These are phyloP conservation scores for Mimachlamys varia DNA, from an alignment of 2,888 invertebrate species.

Conservation along the genomic window DNA sequence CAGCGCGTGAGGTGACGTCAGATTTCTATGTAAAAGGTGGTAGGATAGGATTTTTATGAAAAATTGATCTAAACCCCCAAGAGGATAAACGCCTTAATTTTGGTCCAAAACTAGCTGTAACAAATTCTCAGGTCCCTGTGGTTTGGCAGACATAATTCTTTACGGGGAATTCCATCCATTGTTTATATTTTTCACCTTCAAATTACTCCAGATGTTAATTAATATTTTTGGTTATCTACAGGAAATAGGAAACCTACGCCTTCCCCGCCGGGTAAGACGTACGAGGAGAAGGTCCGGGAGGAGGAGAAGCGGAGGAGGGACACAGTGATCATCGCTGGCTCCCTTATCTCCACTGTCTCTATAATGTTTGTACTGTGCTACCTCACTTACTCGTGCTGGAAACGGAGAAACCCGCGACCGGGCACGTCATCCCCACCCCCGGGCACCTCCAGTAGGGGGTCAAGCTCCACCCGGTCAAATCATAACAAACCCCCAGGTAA, in stretches of 20 bases:
- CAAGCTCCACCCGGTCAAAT: slow-evolving; percentile 22
- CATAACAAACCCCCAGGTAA: slow-evolving; percentile 28
- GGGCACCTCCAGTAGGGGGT: slow-evolving; percentile 38
- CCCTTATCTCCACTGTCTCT: slow-evolving; percentile 65
- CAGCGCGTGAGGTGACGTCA: too few relatives aligned
- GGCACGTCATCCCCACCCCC: slow-evolving; percentile 53
- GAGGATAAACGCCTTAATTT: too few relatives aligned
- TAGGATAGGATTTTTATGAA: too few relatives aligned
- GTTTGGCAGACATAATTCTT: too few relatives aligned
- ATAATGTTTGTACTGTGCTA: slow-evolving; percentile 64
- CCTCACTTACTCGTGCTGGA: slow-evolving; percentile 62
- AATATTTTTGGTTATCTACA: background rate
- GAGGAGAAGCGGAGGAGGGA: slow-evolving; percentile 56
- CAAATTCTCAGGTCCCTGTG: too few relatives aligned
- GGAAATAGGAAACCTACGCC: background rate
- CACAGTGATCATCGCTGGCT: slow-evolving; percentile 62
- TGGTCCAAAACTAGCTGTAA: too few relatives aligned
- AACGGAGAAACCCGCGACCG: slow-evolving; percentile 53
- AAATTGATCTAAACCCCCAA: too few relatives aligned
- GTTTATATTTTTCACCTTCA: too few relatives aligned
- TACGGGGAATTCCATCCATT: too few relatives aligned
- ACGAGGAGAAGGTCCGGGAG: slow-evolving; percentile 40
- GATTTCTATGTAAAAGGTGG: too few relatives aligned
- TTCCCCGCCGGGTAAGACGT: slow-evolving; percentile 38
- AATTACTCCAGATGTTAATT: too few relatives aligned